phyloP scores from a whole-genome alignment of 2,888 invertebrate genomes.

The Pristionchus arcanus region DNA sequence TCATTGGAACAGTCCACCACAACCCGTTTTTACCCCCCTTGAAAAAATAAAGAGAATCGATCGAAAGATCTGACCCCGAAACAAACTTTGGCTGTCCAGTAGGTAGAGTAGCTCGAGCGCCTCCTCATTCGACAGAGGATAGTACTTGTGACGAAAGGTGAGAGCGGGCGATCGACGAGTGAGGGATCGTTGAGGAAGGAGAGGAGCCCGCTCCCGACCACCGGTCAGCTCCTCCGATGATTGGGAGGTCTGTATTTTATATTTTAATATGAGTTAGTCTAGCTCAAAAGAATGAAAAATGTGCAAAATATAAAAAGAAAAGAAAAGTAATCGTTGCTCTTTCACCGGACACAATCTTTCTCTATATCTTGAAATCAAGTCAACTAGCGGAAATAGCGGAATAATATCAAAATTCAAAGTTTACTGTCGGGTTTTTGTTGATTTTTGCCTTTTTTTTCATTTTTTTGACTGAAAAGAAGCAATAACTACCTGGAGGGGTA shows the following conservation, averaged over 20 bases:
- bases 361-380: too few relatives aligned
- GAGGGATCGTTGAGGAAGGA: slow-evolving; percentile 35
- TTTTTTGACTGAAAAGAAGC: not conserved
- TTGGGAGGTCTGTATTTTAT: slow-evolving; percentile 47
- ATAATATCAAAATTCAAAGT: too few relatives aligned
- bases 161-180: not conserved
- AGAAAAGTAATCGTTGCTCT: too few relatives aligned
- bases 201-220: slow-evolving; percentile 16
- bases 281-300: too few relatives aligned
- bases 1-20: too few relatives aligned
- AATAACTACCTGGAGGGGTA: slow-evolving; percentile 59
- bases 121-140: slow-evolving; percentile 71
- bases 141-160: slow-evolving; percentile 60
- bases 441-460: not conserved
- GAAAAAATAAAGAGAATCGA: not conserved
- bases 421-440: not conserved
- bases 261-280: not conserved
- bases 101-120: slow-evolving; percentile 67
- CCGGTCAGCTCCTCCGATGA: slow-evolving; percentile 49
- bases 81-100: slow-evolving; percentile 65
- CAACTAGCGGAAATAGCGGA: too few relatives aligned
- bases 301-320: too few relatives aligned
- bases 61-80: slow-evolving; percentile 13
- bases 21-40: not conserved
- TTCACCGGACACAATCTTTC: too few relatives aligned